A percentile compares a stretch with the other conserved stretches of the same genome.
Evolutionary conservation across 2,888 invertebrate species (phyloP).

Genomic region (Drosophila aldrichi): DNA sequence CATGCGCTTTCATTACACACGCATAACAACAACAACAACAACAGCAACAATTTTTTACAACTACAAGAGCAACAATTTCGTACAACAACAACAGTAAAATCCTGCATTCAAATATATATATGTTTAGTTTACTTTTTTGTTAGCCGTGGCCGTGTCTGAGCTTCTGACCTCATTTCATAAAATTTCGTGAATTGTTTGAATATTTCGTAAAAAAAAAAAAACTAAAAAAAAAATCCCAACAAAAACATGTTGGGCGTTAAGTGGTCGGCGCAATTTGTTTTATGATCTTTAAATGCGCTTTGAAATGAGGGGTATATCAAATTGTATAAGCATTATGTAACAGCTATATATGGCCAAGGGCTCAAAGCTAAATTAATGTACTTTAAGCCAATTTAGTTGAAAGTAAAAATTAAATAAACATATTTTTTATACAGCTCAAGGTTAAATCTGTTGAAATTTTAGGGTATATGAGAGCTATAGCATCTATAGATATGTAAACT

Average conservation of each 20-base stretch:
- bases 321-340: background rate
- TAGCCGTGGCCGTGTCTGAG: conserved; percentile 34
- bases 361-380: background rate
- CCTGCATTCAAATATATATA: conserved; percentile 37
- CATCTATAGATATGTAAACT: background rate
- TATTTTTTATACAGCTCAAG: background rate
- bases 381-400: background rate
- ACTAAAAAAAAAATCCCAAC: conserved; percentile 18
- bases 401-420: too few species aligned
- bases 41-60: background rate
- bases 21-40: conserved; percentile 31
- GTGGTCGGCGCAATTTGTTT: conserved; percentile 54
- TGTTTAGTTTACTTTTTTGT: conserved; percentile 60
- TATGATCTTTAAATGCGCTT: conserved; percentile 16
- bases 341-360: background rate
- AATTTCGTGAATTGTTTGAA: conserved; percentile 56
- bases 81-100: conserved; percentile 2
- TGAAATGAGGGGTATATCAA: conserved; percentile 15
- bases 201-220: conserved; percentile 65
- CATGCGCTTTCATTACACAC: conserved; percentile 73
- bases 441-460: background rate
- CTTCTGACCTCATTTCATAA: conserved; percentile 67
- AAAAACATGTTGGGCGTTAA: conserved; percentile 49
- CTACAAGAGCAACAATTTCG: background rate
- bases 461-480: background rate